Evolutionary conservation across 2,888 invertebrate species (phyloP).

Genomic region (Chironomus riparius): DNA sequence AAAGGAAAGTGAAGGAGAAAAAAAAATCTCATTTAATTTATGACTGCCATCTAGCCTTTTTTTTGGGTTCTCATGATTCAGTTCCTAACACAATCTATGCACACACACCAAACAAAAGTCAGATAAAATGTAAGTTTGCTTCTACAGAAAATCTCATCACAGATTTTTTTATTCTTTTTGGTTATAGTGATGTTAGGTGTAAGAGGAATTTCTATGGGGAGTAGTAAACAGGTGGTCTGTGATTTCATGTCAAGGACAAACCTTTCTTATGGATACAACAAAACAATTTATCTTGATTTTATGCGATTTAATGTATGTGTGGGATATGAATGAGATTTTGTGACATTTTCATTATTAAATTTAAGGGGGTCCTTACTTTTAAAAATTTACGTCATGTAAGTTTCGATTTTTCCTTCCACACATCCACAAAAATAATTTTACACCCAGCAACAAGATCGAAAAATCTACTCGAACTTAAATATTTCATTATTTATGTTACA

Average conservation of each 20-base stretch:
- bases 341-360: too few species aligned
- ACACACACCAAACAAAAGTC: background rate
- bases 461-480: background rate
- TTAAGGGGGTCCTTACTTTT: too few species aligned
- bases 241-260: background rate
- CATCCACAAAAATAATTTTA: background rate
- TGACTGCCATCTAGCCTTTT: background rate
- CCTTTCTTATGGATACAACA: too few species aligned
- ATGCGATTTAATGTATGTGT: too few species aligned
- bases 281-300: too few species aligned
- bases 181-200: too few species aligned
- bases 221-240: background rate
- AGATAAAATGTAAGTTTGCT: background rate
- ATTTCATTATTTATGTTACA: conserved; percentile 2
- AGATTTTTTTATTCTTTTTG: too few species aligned
- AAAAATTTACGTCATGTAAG: too few species aligned
- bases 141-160: background rate
- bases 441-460: background rate
- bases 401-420: background rate
- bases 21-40: conserved; percentile 18
- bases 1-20: background rate
- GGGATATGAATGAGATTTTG: too few species aligned
- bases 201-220: background rate
- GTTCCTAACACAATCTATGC: background rate
- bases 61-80: background rate